These are phyloP conservation scores for Perdita meconis DNA, from an alignment of 2,888 invertebrate genomes.

Conservation along the genomic window DNA sequence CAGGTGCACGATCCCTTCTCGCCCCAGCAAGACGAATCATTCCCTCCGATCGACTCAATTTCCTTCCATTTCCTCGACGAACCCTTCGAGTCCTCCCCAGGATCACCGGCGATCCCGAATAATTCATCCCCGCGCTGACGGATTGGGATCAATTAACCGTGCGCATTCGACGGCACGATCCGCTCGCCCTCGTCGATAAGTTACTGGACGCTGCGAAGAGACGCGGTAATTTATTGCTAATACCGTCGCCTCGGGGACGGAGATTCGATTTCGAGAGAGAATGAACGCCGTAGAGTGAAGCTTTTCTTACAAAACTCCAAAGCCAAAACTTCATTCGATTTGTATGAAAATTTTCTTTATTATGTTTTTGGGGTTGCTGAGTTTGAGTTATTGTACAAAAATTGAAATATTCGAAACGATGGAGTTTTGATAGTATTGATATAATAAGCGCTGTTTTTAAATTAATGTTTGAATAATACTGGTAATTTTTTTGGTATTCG, in stretches of 20 bases:
- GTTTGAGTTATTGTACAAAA: too few relatives aligned
- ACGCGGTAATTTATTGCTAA: conserved; percentile 36
- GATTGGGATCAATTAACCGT: conserved; percentile 32
- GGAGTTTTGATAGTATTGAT: too few relatives aligned
- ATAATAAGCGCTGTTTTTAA: too few relatives aligned
- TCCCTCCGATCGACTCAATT: conserved; percentile 18
- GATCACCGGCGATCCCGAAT: conserved; percentile 24
- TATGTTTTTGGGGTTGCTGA: too few relatives aligned
- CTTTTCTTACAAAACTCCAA: too few relatives aligned
- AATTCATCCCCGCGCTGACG: conserved; percentile 9
- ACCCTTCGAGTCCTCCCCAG: neutral
- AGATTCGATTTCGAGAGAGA: conserved; percentile 42
- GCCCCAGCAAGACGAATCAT: neutral
- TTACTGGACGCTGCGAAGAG: conserved; percentile 11
- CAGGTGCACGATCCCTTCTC: conserved; percentile 25
- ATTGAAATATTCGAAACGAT: too few relatives aligned
- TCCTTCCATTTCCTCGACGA: conserved; percentile 18
- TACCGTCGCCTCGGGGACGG: conserved; percentile 14
- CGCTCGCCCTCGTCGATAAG: conserved; percentile 17
- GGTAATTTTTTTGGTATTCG: too few relatives aligned
- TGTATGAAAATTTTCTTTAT: too few relatives aligned
- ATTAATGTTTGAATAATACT: too few relatives aligned
- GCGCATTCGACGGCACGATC: neutral
- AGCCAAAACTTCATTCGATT: too few relatives aligned
- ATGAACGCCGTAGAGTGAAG: too few relatives aligned